Evolutionary conservation across 1,140 invertebrate genomes (phyloP).

Genomic region (Hyphantria cunea): DNA sequence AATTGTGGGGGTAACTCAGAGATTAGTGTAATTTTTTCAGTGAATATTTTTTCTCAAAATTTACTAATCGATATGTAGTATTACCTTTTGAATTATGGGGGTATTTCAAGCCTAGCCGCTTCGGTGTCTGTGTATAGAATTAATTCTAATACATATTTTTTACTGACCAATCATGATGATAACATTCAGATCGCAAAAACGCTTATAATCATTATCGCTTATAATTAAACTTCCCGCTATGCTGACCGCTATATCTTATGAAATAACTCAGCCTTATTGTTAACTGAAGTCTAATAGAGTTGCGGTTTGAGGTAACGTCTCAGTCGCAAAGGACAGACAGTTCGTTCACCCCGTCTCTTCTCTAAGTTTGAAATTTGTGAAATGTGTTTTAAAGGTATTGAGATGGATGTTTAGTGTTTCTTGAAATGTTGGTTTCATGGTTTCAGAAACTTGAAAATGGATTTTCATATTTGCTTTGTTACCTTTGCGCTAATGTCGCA

Average conservation of each 20-base stretch:
- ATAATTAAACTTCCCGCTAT: background rate
- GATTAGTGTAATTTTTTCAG: too few relatives aligned
- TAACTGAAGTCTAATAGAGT: background rate
- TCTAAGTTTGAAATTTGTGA: background rate
- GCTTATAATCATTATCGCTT: background rate
- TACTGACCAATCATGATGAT: background rate
- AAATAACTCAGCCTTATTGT: background rate
- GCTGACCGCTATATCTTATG: background rate
- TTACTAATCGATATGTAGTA: too few relatives aligned
- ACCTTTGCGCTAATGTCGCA: background rate
- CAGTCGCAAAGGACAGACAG: slow-evolving; percentile 17
- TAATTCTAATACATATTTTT: background rate
- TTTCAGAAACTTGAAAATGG: too few relatives aligned
- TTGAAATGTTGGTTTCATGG: background rate
- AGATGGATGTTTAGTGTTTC: background rate
- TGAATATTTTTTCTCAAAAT: too few relatives aligned
- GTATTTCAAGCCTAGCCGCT: too few relatives aligned
- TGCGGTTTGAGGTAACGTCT: slow-evolving; percentile 9
- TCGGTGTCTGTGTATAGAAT: too few relatives aligned
- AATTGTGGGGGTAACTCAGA: too few relatives aligned
- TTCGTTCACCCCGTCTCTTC: slow-evolving; percentile 18
- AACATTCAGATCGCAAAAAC: background rate
- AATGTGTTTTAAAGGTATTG: background rate
- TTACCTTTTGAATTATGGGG: too few relatives aligned
- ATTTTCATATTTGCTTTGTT: background rate